Evolutionary conservation across 2,797 vertebrate species (phyloP).

Genomic region (Mareca penelope): DNA sequence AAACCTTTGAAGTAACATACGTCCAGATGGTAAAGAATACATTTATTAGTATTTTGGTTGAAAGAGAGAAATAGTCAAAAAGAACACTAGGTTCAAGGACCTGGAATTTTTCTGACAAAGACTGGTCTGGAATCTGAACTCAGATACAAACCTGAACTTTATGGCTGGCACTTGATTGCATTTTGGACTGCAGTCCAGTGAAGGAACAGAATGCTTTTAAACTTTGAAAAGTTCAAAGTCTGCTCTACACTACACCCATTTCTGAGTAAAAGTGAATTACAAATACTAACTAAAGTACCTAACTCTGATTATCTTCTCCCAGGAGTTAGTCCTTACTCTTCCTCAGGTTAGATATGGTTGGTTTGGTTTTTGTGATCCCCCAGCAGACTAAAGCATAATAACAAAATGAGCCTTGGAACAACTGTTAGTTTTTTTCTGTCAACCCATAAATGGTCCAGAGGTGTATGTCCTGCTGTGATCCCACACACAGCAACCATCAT

Average conservation of each 20-base stretch:
- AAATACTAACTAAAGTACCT: not conserved
- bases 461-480: not conserved
- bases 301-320: not conserved
- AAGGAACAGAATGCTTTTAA: not conserved
- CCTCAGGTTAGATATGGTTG: not conserved
- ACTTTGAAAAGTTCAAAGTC: not conserved
- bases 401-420: not conserved
- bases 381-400: not conserved
- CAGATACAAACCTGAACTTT: not conserved
- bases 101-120: not conserved
- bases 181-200: not conserved
- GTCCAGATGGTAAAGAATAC: not conserved
- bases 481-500: not conserved
- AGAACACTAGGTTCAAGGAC: not conserved
- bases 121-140: accelerated
- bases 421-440: not conserved
- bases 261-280: not conserved
- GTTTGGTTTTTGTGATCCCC: not conserved
- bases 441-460: not conserved
- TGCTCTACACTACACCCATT: not conserved
- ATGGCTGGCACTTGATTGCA: not conserved
- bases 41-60: not conserved
- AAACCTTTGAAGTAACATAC: not conserved
- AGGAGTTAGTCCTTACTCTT: not conserved
- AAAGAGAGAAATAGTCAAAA: not conserved